These are phyloP conservation scores for Chrysemys picta DNA, from an alignment of 2,113 vertebrate genomes.

Conservation along the genomic window DNA sequence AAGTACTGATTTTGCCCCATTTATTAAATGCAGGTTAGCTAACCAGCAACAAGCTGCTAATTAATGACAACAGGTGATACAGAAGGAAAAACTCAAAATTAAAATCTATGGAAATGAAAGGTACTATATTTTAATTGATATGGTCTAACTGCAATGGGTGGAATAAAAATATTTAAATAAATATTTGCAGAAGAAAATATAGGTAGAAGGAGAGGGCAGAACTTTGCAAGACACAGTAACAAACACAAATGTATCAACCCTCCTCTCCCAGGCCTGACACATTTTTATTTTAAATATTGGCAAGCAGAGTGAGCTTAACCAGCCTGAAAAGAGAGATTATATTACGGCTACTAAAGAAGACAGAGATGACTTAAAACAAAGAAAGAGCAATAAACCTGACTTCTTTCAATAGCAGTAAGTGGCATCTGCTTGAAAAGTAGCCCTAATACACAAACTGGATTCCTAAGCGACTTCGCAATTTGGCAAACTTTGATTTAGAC, in stretches of 20 bases:
- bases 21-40: not conserved
- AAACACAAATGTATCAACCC: not conserved
- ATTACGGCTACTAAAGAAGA: not conserved
- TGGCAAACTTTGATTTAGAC: not conserved
- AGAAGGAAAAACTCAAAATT: not conserved
- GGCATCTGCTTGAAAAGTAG: slow-evolving; percentile 37
- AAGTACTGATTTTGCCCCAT: no score
- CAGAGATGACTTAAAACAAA: not conserved
- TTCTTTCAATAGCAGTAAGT: not conserved
- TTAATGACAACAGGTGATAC: not conserved
- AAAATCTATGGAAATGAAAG: not conserved
- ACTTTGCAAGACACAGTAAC: not conserved
- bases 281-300: not conserved
- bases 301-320: accelerated
- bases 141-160: not conserved
- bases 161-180: not conserved
- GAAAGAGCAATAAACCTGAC: accelerated
- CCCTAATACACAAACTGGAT: slow-evolving; percentile 25
- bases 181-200: not conserved
- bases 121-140: not conserved
- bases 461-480: slow-evolving; percentile 14
- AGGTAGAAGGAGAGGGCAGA: not conserved
- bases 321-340: accelerated
- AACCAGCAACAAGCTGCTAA: not conserved
- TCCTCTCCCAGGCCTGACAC: accelerated